Evolutionary conservation across 2,113 vertebrate species (phyloP).

Genomic region (Nannobrachium achirus): DNA sequence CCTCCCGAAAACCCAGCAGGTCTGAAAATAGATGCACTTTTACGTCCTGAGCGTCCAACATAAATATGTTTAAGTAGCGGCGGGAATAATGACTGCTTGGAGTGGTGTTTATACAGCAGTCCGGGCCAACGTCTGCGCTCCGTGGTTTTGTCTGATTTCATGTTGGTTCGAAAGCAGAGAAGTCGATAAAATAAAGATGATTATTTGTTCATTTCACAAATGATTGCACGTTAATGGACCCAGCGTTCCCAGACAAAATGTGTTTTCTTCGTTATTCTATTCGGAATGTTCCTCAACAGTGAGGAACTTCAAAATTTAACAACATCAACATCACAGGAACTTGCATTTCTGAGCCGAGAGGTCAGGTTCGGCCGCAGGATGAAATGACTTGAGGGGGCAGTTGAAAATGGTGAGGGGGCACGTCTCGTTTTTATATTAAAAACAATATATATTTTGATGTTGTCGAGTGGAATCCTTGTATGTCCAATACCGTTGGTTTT

Average conservation of each 20-base stretch:
- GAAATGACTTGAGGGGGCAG: too few species aligned
- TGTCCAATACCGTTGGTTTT: too few species aligned
- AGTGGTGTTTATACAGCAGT: conserved; percentile 62
- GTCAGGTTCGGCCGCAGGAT: too few species aligned
- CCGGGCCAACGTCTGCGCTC: conserved; percentile 34
- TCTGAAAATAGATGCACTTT: conserved; percentile 63
- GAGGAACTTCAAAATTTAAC: too few species aligned
- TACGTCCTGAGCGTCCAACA: conserved; percentile 56
- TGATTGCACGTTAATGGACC: conserved; percentile 23
- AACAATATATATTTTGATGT: too few species aligned
- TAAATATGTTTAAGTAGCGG: conserved; percentile 67
- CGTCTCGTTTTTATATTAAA: too few species aligned
- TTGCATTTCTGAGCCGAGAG: neutral
- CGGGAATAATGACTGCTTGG: conserved; percentile 54
- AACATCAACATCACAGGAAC: too few species aligned
- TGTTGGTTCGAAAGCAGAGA: conserved; percentile 30
- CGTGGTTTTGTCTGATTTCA: conserved; percentile 26
- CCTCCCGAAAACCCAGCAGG: conserved; percentile 40
- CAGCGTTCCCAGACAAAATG: conserved; percentile 1
- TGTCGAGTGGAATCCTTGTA: too few species aligned
- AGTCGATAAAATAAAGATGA: conserved; percentile 16
- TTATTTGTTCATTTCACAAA: conserved; percentile 18
- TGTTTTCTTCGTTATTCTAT: conserved; percentile 12
- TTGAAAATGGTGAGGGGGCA: too few species aligned
- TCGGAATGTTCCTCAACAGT: conserved; percentile 8